A percentile compares a stretch with the other conserved stretches of the same genome.
Conservation (phyloP, 1,140 invertebrate species). For the Penaeus chinensis region DNA sequence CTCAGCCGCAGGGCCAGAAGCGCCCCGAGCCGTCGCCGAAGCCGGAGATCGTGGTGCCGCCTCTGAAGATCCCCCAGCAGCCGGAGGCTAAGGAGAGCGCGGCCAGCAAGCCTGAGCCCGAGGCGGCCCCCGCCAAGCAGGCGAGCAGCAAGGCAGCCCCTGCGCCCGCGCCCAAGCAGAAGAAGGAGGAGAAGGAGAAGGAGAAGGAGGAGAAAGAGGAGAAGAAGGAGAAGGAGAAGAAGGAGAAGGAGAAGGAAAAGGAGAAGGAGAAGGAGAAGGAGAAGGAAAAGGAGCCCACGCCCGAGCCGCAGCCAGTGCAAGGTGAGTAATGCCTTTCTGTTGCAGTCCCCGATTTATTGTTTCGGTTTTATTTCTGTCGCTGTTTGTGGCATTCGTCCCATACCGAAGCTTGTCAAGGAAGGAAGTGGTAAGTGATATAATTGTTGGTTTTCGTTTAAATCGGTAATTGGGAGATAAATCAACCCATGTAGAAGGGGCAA, state of each 20-base stretch:
- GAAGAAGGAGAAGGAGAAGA: too few species aligned
- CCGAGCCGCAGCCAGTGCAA: conserved; percentile 40
- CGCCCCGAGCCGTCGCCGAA: conserved; percentile 40
- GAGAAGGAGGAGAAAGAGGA: too few species aligned
- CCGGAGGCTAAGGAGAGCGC: not conserved
- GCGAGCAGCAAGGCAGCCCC: conserved; percentile 24
- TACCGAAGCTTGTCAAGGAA: too few species aligned
- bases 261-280: too few species aligned
- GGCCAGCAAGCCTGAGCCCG: conserved; percentile 35
- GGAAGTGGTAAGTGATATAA: too few species aligned
- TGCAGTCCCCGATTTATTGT: not conserved
- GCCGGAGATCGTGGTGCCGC: conserved; percentile 13
- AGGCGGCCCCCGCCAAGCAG: conserved; percentile 31
- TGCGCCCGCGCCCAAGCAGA: conserved; percentile 19
- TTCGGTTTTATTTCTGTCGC: too few species aligned
- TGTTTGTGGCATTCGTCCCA: too few species aligned
- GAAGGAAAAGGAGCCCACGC: conserved; percentile 40
- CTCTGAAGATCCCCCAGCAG: not conserved
- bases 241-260: too few species aligned
- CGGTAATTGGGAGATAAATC: too few species aligned
- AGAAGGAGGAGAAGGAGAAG: too few species aligned
- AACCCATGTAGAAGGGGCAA: too few species aligned
- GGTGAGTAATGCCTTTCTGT: conserved; percentile 22
- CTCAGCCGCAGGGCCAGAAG: conserved; percentile 19
- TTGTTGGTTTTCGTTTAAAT: too few species aligned